Conservation (phyloP, 2,888 invertebrate species). For the Elmis aenea region DNA sequence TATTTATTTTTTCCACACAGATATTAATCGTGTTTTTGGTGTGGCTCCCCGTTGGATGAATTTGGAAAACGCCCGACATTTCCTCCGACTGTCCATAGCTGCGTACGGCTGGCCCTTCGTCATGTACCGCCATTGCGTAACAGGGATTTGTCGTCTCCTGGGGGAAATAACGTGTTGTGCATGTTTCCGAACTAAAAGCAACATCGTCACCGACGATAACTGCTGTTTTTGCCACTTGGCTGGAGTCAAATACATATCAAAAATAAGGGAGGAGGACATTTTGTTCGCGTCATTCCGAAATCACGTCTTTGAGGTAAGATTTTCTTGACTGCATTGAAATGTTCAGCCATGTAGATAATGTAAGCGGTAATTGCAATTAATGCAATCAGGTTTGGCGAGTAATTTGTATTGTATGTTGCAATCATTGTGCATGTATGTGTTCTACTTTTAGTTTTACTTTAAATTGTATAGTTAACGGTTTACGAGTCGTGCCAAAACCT, state of each 20-base stretch:
- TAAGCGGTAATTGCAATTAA: too few relatives aligned
- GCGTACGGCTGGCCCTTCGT: slow-evolving; percentile 88
- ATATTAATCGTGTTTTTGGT: slow-evolving; percentile 54
- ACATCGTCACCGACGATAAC: slow-evolving; percentile 78
- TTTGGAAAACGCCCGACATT: slow-evolving; percentile 68
- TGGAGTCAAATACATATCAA: slow-evolving; percentile 74
- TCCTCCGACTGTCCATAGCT: slow-evolving; percentile 73
- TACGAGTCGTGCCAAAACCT: too few relatives aligned
- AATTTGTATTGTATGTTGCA: too few relatives aligned
- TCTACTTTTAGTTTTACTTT: too few relatives aligned
- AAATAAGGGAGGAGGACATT: slow-evolving; percentile 71
- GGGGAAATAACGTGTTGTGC: slow-evolving; percentile 66
- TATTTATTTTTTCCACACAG: slow-evolving; percentile 41
- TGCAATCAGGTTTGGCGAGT: too few relatives aligned
- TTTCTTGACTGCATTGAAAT: background rate
- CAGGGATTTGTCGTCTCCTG: slow-evolving; percentile 69
- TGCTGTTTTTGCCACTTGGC: slow-evolving; percentile 85
- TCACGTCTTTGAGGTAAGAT: slow-evolving; percentile 70
- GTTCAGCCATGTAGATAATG: slow-evolving; percentile 2
- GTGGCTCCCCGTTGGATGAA: slow-evolving; percentile 77
- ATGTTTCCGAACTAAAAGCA: slow-evolving; percentile 54
- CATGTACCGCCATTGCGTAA: slow-evolving; percentile 68
- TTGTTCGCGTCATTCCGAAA: slow-evolving; percentile 84
- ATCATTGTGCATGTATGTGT: too few relatives aligned
- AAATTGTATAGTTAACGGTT: too few relatives aligned